phyloP scores from a whole-genome alignment of 2,797 vertebrate species.

The Arrhamphus sclerolepis region DNA sequence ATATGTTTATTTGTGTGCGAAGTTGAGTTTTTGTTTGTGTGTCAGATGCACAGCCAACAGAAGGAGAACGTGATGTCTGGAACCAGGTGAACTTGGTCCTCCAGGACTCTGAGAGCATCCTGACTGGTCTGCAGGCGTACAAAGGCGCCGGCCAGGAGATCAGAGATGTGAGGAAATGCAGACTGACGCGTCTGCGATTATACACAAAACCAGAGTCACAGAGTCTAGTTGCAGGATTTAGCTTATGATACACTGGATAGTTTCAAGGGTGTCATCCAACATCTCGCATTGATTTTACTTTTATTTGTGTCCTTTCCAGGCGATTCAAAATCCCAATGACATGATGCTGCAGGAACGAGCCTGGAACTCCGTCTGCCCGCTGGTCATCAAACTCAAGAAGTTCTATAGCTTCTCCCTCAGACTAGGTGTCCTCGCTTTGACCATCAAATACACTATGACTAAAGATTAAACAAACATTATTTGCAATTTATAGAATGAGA shows the following conservation, averaged over 20 bases:
- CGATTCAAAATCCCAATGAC: conserved; percentile 96
- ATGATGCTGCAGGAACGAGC: conserved; percentile 92
- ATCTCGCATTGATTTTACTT: neutral
- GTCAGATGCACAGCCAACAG: conserved; percentile 95
- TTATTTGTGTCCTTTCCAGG: conserved; percentile 72
- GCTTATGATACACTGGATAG: no score
- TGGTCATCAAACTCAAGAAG: conserved; percentile 94
- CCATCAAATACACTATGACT: no score
- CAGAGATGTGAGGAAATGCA: conserved; percentile 85
- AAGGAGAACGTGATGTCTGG: conserved; percentile 94
- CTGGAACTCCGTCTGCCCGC: conserved; percentile 95
- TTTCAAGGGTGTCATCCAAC: neutral
- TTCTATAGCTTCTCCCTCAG: conserved; percentile 97
- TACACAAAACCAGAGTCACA: neutral
- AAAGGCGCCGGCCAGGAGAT: conserved; percentile 98
- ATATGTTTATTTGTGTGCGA: neutral
- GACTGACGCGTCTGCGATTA: no score
- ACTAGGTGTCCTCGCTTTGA: conserved; percentile 80
- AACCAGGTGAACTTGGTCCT: conserved; percentile 97
- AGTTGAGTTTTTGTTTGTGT: conserved; percentile 32
- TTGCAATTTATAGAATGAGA: no score
- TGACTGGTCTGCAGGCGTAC: conserved; percentile 93
- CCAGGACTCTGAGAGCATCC: conserved; percentile 96
- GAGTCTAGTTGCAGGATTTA: no score
- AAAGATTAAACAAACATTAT: no score